Evolutionary conservation across 2,797 vertebrate species (phyloP).

Genomic region (Lithobates pipiens): DNA sequence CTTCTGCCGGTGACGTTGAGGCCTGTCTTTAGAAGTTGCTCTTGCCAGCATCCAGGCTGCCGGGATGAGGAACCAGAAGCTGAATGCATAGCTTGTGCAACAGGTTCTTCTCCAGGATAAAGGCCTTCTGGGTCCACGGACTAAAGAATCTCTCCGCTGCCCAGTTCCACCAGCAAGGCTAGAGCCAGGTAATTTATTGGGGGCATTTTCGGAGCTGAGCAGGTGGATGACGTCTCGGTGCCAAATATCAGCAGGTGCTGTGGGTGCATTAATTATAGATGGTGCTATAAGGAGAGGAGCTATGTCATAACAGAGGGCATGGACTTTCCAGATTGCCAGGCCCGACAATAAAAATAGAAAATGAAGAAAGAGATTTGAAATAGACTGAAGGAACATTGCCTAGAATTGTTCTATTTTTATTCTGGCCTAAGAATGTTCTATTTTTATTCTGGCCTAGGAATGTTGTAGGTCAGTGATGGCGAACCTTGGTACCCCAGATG

Average conservation of each 20-base stretch:
- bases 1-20: slow-evolving; percentile 29
- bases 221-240: neutral
- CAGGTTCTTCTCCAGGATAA: neutral
- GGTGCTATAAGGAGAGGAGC: neutral
- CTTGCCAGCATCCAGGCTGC: neutral
- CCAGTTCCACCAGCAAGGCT: neutral
- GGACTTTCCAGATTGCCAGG: no score
- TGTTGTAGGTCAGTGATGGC: no score
- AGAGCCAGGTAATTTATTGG: neutral
- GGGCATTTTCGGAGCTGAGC: neutral
- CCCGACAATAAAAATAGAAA: no score
- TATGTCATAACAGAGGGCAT: neutral
- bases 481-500: no score
- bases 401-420: no score
- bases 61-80: slow-evolving; percentile 7
- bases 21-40: slow-evolving; percentile 1
- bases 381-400: no score
- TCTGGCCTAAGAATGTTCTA: no score
- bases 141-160: neutral
- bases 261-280: neutral
- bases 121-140: neutral
- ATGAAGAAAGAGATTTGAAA: no score
- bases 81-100: neutral
- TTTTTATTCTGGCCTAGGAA: no score
- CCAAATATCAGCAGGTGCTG: neutral